Evolutionary conservation across 2,797 vertebrate species (phyloP).

Genomic region (Rhinogobio ventralis): DNA sequence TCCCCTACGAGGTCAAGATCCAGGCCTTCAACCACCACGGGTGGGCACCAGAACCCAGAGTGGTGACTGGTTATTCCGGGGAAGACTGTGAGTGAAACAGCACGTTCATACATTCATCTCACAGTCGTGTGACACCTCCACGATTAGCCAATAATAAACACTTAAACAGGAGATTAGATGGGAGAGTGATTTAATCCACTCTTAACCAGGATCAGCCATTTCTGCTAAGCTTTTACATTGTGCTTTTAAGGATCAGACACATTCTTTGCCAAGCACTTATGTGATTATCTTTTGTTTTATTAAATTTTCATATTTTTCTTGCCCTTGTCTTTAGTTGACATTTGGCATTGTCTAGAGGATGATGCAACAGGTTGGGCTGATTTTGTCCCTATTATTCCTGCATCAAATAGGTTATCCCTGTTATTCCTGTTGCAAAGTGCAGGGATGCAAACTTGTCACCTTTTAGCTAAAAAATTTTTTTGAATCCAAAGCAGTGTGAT

Average conservation of each 20-base stretch:
- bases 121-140: neutral
- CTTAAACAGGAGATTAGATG: slow-evolving; percentile 37
- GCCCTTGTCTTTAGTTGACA: slow-evolving; percentile 70
- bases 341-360: slow-evolving; percentile 79
- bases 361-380: slow-evolving; percentile 80
- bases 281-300: slow-evolving; percentile 42
- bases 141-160: slow-evolving; percentile 20
- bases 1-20: slow-evolving; percentile 92
- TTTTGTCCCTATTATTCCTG: slow-evolving; percentile 43
- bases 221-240: slow-evolving; percentile 28
- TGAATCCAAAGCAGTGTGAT: neutral
- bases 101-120: neutral
- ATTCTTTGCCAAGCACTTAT: slow-evolving; percentile 24
- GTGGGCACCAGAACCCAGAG: slow-evolving; percentile 85
- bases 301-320: slow-evolving; percentile 46
- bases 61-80: slow-evolving; percentile 89
- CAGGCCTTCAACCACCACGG: slow-evolving; percentile 89
- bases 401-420: slow-evolving; percentile 9
- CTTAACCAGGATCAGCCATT: slow-evolving; percentile 15
- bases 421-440: neutral
- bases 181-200: slow-evolving; percentile 39
- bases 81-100: slow-evolving; percentile 89
- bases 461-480: neutral
- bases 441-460: slow-evolving; percentile 20
- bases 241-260: slow-evolving; percentile 29